These are phyloP conservation scores for Malurus elegans DNA, from an alignment of 2,113 vertebrate species.

Conservation along the genomic window DNA sequence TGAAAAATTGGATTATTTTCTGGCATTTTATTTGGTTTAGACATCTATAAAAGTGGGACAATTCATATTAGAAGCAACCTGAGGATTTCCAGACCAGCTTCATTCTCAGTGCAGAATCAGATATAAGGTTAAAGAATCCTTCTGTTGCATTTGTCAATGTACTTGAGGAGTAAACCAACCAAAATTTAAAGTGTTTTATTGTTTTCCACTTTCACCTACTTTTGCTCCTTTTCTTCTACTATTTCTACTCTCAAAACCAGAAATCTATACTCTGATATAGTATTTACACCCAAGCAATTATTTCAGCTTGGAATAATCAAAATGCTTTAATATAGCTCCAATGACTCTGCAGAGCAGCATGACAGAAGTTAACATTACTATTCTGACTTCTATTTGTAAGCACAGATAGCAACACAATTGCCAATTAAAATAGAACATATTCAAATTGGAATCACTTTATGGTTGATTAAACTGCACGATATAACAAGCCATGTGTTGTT, in stretches of 20 bases:
- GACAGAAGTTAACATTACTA: constrained; percentile 55
- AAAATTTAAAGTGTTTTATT: not conserved
- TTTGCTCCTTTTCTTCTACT: not conserved
- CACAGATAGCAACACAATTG: not conserved
- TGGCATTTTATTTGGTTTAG: not conserved
- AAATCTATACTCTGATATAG: not conserved
- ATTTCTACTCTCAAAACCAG: not conserved
- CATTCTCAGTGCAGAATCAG: not conserved
- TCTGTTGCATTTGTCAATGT: not conserved
- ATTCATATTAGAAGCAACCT: not conserved
- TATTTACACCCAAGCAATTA: not conserved
- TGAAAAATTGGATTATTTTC: not conserved
- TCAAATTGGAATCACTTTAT: constrained; percentile 21
- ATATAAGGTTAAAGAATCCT: not conserved
- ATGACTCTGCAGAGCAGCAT: not conserved
- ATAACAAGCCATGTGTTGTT: not conserved
- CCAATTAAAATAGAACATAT: constrained; percentile 25
- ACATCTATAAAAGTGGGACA: not conserved
- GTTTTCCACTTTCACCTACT: not conserved
- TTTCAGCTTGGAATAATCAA: not conserved
- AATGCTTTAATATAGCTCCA: not conserved
- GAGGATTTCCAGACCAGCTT: not conserved
- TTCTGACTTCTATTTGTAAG: constrained; percentile 16
- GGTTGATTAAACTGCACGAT: not conserved
- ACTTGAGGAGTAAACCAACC: not conserved